Conservation (phyloP, 2,113 vertebrate genomes). For the Psammodynastes pulverulentus region DNA sequence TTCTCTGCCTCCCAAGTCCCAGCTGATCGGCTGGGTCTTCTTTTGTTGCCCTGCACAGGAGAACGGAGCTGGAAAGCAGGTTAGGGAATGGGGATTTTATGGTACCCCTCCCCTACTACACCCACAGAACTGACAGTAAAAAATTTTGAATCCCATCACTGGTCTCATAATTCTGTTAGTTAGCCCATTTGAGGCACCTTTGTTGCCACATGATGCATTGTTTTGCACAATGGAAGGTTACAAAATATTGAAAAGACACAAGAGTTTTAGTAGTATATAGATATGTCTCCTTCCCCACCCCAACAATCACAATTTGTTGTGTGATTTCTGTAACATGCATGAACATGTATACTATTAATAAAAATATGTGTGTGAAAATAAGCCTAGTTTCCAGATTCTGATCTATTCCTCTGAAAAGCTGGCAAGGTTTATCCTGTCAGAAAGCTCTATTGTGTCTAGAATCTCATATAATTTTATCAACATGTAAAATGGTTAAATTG, state of each 20-base stretch:
- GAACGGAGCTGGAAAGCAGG: no score
- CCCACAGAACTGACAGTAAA: no score
- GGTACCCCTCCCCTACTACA: no score
- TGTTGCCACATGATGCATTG: neutral
- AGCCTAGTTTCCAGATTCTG: neutral
- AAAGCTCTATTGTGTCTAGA: neutral
- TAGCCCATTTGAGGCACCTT: neutral
- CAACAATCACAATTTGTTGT: neutral
- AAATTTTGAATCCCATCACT: no score
- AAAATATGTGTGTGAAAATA: neutral
- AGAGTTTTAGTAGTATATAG: neutral
- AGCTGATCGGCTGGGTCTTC: no score
- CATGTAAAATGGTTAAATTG: neutral
- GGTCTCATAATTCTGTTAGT: neutral
- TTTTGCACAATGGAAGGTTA: neutral
- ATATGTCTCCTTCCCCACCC: neutral
- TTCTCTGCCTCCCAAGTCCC: no score
- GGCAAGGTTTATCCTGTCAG: neutral
- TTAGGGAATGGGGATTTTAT: no score
- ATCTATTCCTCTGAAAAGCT: neutral
- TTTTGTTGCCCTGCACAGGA: no score
- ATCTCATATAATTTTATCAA: neutral
- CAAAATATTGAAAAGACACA: neutral
- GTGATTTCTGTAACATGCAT: neutral
- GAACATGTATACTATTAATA: neutral